Conservation (phyloP, 1,140 invertebrate genomes). For the Eciton burchellii region DNA sequence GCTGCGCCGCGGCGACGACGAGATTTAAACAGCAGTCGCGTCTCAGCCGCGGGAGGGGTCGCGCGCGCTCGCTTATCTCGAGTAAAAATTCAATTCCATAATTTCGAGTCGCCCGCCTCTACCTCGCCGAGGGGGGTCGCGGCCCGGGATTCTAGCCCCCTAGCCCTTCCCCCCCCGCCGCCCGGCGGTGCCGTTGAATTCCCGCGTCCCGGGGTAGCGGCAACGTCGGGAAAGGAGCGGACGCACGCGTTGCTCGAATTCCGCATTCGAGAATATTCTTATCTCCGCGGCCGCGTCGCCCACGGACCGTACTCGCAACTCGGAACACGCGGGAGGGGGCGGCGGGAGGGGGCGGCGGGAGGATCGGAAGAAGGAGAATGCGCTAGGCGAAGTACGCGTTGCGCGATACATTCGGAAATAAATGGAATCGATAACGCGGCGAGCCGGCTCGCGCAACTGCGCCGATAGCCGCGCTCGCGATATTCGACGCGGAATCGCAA, state of each 20-base stretch:
- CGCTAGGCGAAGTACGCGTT: conserved; percentile 5
- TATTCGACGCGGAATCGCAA: conserved; percentile 22
- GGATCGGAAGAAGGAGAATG: conserved; percentile 6
- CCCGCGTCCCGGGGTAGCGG: not conserved
- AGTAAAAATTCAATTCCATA: not conserved
- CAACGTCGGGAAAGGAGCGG: not conserved
- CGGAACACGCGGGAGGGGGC: not conserved
- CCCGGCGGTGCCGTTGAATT: conserved; percentile 31
- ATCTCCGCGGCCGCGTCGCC: not conserved
- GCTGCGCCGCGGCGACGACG: conserved; percentile 15
- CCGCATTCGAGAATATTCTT: conserved; percentile 21
- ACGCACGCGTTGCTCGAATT: not conserved
- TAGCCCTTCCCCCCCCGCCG: too few species aligned
- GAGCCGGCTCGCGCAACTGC: conserved; percentile 14
- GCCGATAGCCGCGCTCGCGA: conserved; percentile 22
- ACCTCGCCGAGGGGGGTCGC: too few species aligned
- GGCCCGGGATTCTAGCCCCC: not conserved
- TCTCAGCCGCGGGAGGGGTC: conserved; percentile 5
- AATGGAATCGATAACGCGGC: conserved; percentile 42
- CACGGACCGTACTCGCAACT: not conserved
- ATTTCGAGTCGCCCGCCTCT: conserved; percentile 12
- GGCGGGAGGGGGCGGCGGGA: too few species aligned
- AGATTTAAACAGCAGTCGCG: conserved; percentile 52
- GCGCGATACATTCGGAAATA: conserved; percentile 36
- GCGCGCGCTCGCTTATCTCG: conserved; percentile 21